Conservation (phyloP, 2,888 invertebrate species). For the Amitus sp. region DNA sequence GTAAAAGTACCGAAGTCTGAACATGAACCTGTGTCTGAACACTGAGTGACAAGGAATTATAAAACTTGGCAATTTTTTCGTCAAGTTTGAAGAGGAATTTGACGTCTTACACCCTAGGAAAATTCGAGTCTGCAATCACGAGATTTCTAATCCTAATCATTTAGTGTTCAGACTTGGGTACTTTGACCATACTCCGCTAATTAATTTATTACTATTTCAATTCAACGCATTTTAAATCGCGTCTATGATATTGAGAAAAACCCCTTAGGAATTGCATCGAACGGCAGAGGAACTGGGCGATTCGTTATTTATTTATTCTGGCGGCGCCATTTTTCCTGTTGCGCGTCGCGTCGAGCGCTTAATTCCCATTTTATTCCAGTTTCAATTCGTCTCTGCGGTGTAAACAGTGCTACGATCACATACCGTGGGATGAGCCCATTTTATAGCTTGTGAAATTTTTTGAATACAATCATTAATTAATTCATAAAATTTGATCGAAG, state of each 20-base stretch:
- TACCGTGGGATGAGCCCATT: neutral
- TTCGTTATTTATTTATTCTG: neutral
- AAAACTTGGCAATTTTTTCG: too few species aligned
- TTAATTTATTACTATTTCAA: neutral
- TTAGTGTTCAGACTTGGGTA: too few species aligned
- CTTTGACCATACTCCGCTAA: too few species aligned
- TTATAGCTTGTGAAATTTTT: conserved; percentile 1
- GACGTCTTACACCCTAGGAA: too few species aligned
- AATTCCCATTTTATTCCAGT: conserved; percentile 1
- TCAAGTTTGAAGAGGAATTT: too few species aligned
- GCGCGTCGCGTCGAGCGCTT: neutral
- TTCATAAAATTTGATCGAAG: too few species aligned
- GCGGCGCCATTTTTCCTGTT: neutral
- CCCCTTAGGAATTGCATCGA: neutral
- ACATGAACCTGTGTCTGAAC: too few species aligned
- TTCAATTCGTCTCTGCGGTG: conserved; percentile 1
- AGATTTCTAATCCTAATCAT: too few species aligned
- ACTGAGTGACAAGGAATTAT: neutral
- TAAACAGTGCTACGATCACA: neutral
- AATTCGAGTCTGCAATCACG: too few species aligned
- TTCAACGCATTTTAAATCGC: neutral
- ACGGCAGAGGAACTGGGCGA: neutral
- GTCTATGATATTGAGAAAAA: neutral
- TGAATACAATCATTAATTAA: too few species aligned
- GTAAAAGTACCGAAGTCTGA: too few species aligned